Evolutionary conservation across 2,888 invertebrate species (phyloP).

Genomic region (Leptothorax acervorum): DNA sequence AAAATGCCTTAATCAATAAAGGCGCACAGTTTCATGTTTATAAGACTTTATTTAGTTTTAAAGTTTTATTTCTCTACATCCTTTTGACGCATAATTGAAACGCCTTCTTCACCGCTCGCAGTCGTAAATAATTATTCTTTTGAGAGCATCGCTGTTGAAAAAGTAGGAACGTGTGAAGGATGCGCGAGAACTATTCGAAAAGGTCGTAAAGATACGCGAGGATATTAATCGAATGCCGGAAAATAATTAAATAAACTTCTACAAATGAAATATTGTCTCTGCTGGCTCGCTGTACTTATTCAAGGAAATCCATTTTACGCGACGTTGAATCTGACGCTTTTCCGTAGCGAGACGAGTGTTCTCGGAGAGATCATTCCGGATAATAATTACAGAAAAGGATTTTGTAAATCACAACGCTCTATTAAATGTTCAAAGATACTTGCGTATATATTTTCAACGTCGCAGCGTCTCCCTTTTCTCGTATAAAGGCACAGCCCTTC

Average conservation of each 20-base stretch:
- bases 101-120: neutral
- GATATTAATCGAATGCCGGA: constrained; percentile 25
- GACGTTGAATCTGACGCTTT: constrained; percentile 10
- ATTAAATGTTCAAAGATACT: neutral
- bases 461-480: neutral
- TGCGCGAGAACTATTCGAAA: neutral
- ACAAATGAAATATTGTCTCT: constrained; percentile 37
- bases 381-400: constrained; percentile 27
- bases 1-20: constrained; percentile 12
- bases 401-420: constrained; percentile 22
- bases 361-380: constrained; percentile 9
- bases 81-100: constrained; percentile 1
- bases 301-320: constrained; percentile 35
- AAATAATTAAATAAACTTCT: constrained; percentile 45
- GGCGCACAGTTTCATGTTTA: neutral
- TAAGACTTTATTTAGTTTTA: constrained; percentile 5
- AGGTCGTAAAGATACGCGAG: neutral
- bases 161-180: constrained; percentile 4
- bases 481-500: neutral
- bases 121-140: neutral
- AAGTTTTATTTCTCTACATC: neutral
- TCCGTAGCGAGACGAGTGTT: neutral
- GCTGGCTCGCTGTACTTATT: neutral
- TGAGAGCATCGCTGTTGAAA: neutral
- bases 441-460: neutral